Evolutionary conservation across 2,113 vertebrate species (phyloP).

Genomic region (Turnix velox): DNA sequence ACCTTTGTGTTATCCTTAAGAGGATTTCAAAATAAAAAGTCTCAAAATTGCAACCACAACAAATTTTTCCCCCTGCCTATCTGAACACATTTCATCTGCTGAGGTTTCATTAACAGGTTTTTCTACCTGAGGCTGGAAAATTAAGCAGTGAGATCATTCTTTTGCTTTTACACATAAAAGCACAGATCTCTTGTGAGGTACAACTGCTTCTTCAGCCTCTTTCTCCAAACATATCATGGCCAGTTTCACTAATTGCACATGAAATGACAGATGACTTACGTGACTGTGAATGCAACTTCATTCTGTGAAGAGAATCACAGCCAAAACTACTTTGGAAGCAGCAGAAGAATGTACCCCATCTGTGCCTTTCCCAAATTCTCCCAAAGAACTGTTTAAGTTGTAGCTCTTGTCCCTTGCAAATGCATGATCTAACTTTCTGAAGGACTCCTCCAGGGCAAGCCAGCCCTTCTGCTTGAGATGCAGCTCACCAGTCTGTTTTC

Average conservation of each 20-base stretch:
- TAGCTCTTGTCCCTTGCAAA: background rate
- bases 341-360: fast-evolving
- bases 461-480: background rate
- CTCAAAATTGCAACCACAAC: background rate
- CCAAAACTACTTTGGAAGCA: background rate
- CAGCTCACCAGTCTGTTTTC: slow-evolving; percentile 18
- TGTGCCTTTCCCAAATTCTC: background rate
- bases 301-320: background rate
- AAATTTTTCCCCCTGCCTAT: background rate
- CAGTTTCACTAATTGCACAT: background rate
- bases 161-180: background rate
- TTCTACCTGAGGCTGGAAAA: background rate
- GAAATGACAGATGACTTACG: background rate
- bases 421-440: background rate
- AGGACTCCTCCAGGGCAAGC: background rate
- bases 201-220: background rate
- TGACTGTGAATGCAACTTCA: background rate
- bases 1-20: background rate
- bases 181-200: background rate
- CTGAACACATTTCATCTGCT: background rate
- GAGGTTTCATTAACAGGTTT: background rate
- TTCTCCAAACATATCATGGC: background rate
- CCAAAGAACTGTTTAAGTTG: background rate
- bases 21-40: background rate
- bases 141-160: background rate